These are phyloP conservation scores for Mystacides longicornis DNA, from an alignment of 2,888 invertebrate species.

Conservation along the genomic window DNA sequence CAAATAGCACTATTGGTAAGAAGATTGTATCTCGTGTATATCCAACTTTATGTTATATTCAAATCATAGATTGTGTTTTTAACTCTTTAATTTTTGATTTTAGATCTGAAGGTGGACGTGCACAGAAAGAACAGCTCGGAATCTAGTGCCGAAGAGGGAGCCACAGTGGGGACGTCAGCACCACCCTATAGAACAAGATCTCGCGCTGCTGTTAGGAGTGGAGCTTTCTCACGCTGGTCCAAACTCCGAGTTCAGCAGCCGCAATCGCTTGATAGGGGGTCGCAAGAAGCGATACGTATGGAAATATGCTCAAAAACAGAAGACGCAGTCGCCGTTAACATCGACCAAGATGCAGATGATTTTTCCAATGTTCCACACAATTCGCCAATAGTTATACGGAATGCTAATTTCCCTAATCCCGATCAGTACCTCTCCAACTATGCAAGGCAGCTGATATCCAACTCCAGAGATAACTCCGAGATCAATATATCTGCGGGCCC, in stretches of 20 bases:
- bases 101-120: slow-evolving; percentile 87
- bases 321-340: slow-evolving; percentile 34
- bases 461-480: slow-evolving; percentile 48
- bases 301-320: slow-evolving; percentile 32
- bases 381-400: slow-evolving; percentile 37
- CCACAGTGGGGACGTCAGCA: slow-evolving; percentile 41
- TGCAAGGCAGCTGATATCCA: slow-evolving; percentile 47
- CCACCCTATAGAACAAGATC: slow-evolving; percentile 37
- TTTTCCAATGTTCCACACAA: slow-evolving; percentile 44
- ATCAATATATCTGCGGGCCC: slow-evolving; percentile 39
- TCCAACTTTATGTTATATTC: neutral
- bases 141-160: slow-evolving; percentile 67
- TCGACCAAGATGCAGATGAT: slow-evolving; percentile 45
- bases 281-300: slow-evolving; percentile 36
- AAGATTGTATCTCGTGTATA: neutral
- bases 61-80: neutral
- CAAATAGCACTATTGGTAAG: slow-evolving; percentile 60
- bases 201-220: slow-evolving; percentile 28
- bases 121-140: slow-evolving; percentile 88
- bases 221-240: slow-evolving; percentile 28
- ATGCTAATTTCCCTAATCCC: slow-evolving; percentile 40
- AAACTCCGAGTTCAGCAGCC: slow-evolving; percentile 16
- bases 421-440: slow-evolving; percentile 49
- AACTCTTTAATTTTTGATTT: slow-evolving; percentile 4
- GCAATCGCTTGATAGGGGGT: slow-evolving; percentile 30